Percentiles rank a stretch among this genome's conserved stretches.
phyloP scores from a whole-genome alignment of 1,140 invertebrate species.

The Panulirus ornatus region DNA sequence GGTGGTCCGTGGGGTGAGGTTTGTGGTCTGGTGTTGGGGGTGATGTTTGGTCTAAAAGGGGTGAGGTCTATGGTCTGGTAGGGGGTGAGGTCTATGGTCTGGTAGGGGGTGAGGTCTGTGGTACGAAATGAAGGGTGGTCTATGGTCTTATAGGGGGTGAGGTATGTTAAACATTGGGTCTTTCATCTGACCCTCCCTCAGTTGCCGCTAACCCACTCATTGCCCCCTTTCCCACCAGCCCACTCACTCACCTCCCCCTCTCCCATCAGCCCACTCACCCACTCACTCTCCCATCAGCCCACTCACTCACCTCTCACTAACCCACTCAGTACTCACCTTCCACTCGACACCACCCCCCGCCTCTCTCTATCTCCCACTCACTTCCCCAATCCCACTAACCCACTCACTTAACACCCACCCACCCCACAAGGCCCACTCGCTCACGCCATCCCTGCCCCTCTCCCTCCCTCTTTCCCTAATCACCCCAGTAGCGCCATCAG shows the following conservation, averaged over 20 bases:
- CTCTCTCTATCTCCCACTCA: background rate
- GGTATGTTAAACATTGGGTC: too few relatives aligned
- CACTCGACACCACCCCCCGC: slow-evolving; percentile 5
- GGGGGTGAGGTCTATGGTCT: too few relatives aligned
- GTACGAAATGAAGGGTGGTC: too few relatives aligned
- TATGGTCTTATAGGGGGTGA: too few relatives aligned
- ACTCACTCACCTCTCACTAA: background rate
- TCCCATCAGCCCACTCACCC: background rate
- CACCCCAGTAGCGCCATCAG: background rate
- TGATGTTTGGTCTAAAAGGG: too few relatives aligned
- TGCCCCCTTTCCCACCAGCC: background rate
- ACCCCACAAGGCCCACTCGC: background rate
- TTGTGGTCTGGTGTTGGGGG: too few relatives aligned
- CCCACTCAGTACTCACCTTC: background rate
- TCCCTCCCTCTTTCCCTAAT: background rate
- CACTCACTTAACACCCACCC: background rate
- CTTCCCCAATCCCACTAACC: background rate
- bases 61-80: too few relatives aligned
- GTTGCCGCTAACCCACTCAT: background rate
- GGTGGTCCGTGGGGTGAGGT: too few relatives aligned
- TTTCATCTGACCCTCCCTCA: too few relatives aligned
- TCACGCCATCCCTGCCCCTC: background rate
- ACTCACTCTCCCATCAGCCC: background rate
- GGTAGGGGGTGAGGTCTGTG: too few relatives aligned
- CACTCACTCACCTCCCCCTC: slow-evolving; percentile 5